Evolutionary conservation across 37 sponge, comb jelly and placozoan genomes (phyloP).

Genomic region (Lycopodina hypogea): DNA sequence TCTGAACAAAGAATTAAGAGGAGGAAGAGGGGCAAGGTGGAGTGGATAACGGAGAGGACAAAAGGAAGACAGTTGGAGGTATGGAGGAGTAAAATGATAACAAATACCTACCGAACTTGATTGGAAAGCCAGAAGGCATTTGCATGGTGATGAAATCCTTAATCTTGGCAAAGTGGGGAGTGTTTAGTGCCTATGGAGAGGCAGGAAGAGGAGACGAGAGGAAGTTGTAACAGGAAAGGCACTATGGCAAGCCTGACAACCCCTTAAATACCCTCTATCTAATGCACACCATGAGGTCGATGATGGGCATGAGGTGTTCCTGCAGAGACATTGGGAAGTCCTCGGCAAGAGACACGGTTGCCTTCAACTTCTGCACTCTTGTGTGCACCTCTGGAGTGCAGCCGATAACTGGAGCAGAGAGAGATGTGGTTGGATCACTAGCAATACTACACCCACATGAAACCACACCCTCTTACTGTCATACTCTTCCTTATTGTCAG

Average conservation of each 20-base stretch:
- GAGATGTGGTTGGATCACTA: background rate
- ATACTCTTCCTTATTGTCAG: constrained; percentile 49
- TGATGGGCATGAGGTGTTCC: constrained; percentile 90
- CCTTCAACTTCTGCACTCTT: constrained; percentile 86
- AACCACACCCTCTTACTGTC: constrained; percentile 43
- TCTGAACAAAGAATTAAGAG: constrained; percentile 38
- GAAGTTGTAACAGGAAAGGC: background rate
- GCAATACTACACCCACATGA: no score
- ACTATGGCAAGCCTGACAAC: no score
- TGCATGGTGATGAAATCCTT: constrained; percentile 95
- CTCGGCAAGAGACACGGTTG: constrained; percentile 88
- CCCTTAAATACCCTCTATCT: no score
- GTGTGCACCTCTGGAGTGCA: constrained; percentile 55
- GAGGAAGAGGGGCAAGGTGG: no score
- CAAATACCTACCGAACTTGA: constrained; percentile 78
- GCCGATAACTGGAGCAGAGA: constrained; percentile 59
- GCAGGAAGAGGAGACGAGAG: background rate
- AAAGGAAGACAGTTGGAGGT: background rate
- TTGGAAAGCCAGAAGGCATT: constrained; percentile 95
- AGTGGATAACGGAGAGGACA: no score
- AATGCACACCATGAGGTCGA: constrained; percentile 81
- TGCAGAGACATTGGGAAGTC: constrained; percentile 84
- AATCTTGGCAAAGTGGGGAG: constrained; percentile 91
- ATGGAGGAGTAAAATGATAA: background rate
- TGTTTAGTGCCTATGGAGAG: constrained; percentile 58